phyloP scores from a whole-genome alignment of 2,113 vertebrate genomes.

The Lepidothrix coronata region DNA sequence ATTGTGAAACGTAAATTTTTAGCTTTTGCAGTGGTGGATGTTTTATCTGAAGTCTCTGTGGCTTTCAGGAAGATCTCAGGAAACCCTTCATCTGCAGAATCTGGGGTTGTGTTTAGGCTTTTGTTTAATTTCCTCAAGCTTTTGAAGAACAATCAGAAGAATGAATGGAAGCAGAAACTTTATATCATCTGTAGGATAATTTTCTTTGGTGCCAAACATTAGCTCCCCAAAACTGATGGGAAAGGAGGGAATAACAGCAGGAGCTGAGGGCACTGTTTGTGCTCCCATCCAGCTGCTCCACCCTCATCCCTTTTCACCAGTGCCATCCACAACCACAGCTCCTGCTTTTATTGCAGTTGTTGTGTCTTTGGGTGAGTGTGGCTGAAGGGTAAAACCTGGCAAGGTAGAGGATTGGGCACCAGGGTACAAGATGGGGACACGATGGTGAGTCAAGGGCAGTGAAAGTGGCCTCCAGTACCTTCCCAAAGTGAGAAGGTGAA shows the following conservation, averaged over 20 bases:
- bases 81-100: not conserved
- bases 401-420: not conserved
- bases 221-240: no score
- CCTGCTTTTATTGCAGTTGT: not conserved
- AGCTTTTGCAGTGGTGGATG: not conserved
- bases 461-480: rapidly evolving
- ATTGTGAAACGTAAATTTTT: not conserved
- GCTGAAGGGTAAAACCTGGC: not conserved
- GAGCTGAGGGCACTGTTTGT: not conserved
- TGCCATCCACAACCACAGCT: not conserved
- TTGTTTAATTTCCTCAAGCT: not conserved
- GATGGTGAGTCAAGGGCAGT: not conserved
- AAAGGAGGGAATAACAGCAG: not conserved
- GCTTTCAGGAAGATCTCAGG: not conserved
- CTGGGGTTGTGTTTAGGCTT: not conserved
- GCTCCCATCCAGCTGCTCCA: not conserved
- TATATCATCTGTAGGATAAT: rapidly evolving
- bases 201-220: not conserved
- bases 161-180: not conserved
- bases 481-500: not conserved
- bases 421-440: no score
- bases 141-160: not conserved
- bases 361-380: not conserved
- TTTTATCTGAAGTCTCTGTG: not conserved
- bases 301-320: not conserved